These are phyloP conservation scores for Mustela nigripes DNA, from an alignment of 2,113 vertebrate genomes.

Conservation along the genomic window DNA sequence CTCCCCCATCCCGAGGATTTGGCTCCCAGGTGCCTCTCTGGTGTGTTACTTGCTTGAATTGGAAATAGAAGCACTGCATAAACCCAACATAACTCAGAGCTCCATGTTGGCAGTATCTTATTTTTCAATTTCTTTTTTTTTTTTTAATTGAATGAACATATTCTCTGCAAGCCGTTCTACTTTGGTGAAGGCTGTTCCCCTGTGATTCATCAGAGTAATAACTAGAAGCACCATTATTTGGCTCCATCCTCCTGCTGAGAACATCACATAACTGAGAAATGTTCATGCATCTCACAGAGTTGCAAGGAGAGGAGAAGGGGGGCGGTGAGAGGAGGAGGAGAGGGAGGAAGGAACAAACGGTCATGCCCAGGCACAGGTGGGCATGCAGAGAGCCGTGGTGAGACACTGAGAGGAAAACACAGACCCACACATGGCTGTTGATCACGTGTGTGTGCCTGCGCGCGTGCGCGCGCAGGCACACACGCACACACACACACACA, in stretches of 20 bases:
- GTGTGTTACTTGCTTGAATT: conserved; percentile 77
- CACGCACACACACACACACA: no score
- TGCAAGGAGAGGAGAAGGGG: neutral
- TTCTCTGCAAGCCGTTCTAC: conserved; percentile 82
- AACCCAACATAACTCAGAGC: conserved; percentile 81
- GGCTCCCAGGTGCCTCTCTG: conserved; percentile 69
- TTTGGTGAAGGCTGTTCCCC: conserved; percentile 83
- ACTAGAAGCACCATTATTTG: conserved; percentile 84
- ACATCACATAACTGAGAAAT: conserved; percentile 81
- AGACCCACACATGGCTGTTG: neutral
- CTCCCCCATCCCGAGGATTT: conserved; percentile 42
- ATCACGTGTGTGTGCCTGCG: rapidly evolving
- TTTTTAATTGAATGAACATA: conserved; percentile 85
- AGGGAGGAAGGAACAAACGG: neutral
- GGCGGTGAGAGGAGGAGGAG: neutral
- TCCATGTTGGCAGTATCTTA: conserved; percentile 84
- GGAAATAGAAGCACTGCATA: conserved; percentile 79
- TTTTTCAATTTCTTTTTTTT: conserved; percentile 86
- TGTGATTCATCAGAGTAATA: conserved; percentile 84
- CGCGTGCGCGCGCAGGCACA: no score
- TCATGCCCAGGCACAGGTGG: neutral
- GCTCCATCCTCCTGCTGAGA: conserved; percentile 80
- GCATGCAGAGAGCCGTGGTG: rapidly evolving
- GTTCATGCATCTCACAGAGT: conserved; percentile 71
- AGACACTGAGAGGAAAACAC: neutral